Evolutionary conservation across 1,140 invertebrate genomes (phyloP).

Genomic region (Proales similis): DNA sequence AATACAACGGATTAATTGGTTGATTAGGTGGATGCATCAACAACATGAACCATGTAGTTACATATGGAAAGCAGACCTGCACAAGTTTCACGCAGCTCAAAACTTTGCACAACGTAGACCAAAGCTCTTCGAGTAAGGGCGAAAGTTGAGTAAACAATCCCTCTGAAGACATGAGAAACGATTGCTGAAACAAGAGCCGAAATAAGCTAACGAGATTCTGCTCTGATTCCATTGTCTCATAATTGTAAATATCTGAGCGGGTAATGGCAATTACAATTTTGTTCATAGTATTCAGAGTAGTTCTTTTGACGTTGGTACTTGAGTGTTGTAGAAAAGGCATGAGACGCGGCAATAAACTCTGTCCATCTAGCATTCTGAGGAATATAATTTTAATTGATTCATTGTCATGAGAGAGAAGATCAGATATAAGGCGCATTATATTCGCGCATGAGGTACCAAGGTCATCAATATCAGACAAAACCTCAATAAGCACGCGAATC

Average conservation of each 20-base stretch:
- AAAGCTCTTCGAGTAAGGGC: background rate
- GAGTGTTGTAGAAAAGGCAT: slow-evolving; percentile 32
- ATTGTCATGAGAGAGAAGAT: background rate
- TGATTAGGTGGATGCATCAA: slow-evolving; percentile 33
- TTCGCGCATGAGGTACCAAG: slow-evolving; percentile 32
- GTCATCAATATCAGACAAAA: slow-evolving; percentile 35
- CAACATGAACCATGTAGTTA: slow-evolving; percentile 28
- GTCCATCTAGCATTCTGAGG: slow-evolving; percentile 12
- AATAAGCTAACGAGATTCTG: slow-evolving; percentile 15
- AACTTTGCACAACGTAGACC: slow-evolving; percentile 13
- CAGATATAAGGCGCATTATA: slow-evolving; percentile 29
- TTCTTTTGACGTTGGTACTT: slow-evolving; percentile 12
- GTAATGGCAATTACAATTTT: slow-evolving; percentile 31
- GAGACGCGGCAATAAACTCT: slow-evolving; percentile 13
- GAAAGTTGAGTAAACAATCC: slow-evolving; percentile 5
- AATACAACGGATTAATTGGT: slow-evolving; percentile 29
- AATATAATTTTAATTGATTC: slow-evolving; percentile 11
- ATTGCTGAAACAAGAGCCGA: slow-evolving; percentile 26
- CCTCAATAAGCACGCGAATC: slow-evolving; percentile 26
- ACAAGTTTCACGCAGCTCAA: slow-evolving; percentile 16
- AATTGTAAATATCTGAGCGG: background rate
- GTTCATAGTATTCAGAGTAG: slow-evolving; percentile 19
- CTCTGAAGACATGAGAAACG: slow-evolving; percentile 30
- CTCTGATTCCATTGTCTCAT: slow-evolving; percentile 4
- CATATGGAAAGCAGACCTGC: slow-evolving; percentile 20